These are phyloP conservation scores for Zalophus californianus DNA, from an alignment of 2,797 vertebrate species.

Conservation along the genomic window DNA sequence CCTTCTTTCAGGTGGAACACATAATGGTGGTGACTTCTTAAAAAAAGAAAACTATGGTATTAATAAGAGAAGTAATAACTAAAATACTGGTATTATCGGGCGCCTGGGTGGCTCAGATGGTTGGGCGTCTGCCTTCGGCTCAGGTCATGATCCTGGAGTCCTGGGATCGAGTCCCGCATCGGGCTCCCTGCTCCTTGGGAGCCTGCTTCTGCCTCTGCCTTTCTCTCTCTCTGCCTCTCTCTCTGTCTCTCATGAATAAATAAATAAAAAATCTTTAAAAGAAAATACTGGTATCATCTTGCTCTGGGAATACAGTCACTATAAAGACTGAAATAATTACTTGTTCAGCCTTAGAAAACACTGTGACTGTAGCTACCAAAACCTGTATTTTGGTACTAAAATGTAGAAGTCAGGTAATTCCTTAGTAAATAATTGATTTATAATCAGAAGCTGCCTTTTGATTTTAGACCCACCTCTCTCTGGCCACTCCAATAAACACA, in stretches of 20 bases:
- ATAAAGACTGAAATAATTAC: not conserved
- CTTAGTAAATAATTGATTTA: conserved; percentile 2
- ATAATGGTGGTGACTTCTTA: not conserved
- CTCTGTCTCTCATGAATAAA: no score
- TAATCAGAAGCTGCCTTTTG: conserved; percentile 9
- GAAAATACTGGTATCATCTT: not conserved
- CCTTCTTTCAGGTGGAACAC: not conserved
- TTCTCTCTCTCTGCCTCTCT: no score
- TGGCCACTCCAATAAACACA: not conserved
- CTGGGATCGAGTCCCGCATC: no score
- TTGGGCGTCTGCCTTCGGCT: no score
- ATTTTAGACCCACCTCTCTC: conserved; percentile 15
- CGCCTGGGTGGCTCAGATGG: no score
- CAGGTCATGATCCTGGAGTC: no score
- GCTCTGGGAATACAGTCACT: not conserved
- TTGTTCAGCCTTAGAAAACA: not conserved
- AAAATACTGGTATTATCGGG: not conserved
- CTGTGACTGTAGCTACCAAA: not conserved
- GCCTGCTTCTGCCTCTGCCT: no score
- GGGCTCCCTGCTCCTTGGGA: no score
- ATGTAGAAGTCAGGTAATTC: not conserved
- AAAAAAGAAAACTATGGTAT: not conserved
- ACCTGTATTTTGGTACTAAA: not conserved
- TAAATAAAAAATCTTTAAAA: no score
- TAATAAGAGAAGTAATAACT: not conserved